Evolutionary conservation across 2,113 vertebrate genomes (phyloP).

Genomic region (Nanorana parkeri): DNA sequence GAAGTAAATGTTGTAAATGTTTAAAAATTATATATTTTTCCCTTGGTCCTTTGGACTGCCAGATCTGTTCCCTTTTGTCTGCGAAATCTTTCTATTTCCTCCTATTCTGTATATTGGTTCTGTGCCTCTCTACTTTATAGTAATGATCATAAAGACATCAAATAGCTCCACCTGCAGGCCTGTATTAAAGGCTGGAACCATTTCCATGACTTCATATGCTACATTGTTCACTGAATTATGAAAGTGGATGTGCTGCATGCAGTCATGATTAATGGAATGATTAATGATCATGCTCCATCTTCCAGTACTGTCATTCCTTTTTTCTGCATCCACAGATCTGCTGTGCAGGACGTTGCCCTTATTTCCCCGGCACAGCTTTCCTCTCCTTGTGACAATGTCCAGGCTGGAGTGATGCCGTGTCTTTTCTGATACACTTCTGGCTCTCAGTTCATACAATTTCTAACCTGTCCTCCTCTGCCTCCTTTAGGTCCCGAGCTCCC

Average conservation of each 20-base stretch:
- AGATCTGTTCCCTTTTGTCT: no score
- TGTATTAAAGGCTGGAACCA: neutral
- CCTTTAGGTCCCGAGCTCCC: conserved; percentile 33
- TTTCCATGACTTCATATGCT: neutral
- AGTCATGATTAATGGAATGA: neutral
- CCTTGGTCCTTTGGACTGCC: no score
- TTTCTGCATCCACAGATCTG: neutral
- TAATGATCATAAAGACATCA: no score
- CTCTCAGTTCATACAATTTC: neutral
- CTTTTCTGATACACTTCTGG: conserved; percentile 33
- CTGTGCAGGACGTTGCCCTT: neutral
- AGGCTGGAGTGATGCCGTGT: neutral
- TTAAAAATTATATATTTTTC: no score
- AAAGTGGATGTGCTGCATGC: neutral
- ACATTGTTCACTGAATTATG: neutral
- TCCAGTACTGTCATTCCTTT: neutral
- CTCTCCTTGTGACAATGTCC: no score
- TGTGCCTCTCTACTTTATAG: no score
- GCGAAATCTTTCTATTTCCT: no score
- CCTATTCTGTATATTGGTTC: no score
- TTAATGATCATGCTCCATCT: neutral
- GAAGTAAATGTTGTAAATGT: no score
- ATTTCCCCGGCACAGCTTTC: no score
- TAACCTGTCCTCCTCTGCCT: conserved; percentile 31
- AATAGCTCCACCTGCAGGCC: no score